Base-by-base conservation (phyloP, 2,797 vertebrate genomes). In the Varecia variegata region DNA sequence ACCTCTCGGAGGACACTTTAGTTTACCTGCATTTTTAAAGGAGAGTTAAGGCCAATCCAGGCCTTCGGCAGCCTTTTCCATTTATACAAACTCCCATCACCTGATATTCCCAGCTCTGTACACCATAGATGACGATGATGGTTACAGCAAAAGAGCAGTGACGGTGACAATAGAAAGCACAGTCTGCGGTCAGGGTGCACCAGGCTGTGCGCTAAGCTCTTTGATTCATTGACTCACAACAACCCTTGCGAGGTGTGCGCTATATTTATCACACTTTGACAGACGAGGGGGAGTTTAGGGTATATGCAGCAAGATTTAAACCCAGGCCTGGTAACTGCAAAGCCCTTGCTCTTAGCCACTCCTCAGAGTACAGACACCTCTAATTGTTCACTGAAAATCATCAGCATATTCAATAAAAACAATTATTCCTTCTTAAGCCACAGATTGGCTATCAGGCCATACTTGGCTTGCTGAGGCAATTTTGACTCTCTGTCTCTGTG, bases 161-260 rank as follows among this genome's bases (percentile, higher is more conserved):
- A 3, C 3, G 2, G 1, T 27, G 30, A 43, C 21, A 10, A 23
- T 0, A 35, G 68, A 20, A 40, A 27, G 14, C 15, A 2, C 1
- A 4, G 20, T 7, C 43, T 7, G 10, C 21, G 0, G 14, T 15
- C 30, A 2, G 32, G 35, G n/a, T 1, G 1, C 2, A 0, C 5
- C 10, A 9, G 35, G 30, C 92, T 54, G 47, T 21, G 43, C 5
- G 1, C 58, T 13, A 0, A 20, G 62, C 30, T 38, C 17, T 13
- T 13, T 20, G 21, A 32, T 35, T 40, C 12, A 3, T 15, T 45
- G 54, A 40, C 74, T 87, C 56, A 2, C 47, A 9, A 0, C 38
- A 2, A 7, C 45, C 23, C 14, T 5, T 23, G 32, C 38, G 54
- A 73, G 18, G 5, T 3, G 43, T 1, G 3, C 3, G 18, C 35